phyloP scores from a whole-genome alignment of 1,140 invertebrate species.

The Mercenaria mercenaria region DNA sequence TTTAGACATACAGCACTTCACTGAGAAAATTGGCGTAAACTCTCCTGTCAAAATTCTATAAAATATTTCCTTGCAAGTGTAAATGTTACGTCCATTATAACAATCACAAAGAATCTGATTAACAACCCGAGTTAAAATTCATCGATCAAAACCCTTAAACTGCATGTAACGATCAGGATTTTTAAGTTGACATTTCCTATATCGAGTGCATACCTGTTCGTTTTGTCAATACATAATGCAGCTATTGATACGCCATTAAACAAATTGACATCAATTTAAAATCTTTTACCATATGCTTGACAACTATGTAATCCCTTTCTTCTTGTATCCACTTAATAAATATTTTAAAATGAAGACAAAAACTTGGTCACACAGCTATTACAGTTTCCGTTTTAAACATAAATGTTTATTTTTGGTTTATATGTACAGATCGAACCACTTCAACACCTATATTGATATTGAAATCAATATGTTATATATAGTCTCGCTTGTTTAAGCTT shows the following conservation, averaged over 20 bases:
- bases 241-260: neutral
- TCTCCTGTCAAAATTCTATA: too few species aligned
- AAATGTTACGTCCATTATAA: too few species aligned
- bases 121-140: too few species aligned
- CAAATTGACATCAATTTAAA: neutral
- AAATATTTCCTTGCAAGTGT: too few species aligned
- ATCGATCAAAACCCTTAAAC: too few species aligned
- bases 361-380: neutral
- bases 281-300: neutral
- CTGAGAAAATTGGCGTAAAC: too few species aligned
- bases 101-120: too few species aligned
- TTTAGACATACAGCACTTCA: too few species aligned
- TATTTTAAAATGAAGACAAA: neutral
- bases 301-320: neutral
- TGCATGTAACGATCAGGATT: too few species aligned
- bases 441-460: neutral
- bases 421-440: neutral
- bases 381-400: neutral
- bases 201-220: neutral
- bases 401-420: constrained; percentile 5
- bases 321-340: neutral
- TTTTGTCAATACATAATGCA: neutral
- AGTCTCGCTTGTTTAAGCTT: neutral
- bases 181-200: neutral
- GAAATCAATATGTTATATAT: neutral